Conservation (phyloP, 2,888 invertebrate species). For the Priocnemis perturbator region DNA sequence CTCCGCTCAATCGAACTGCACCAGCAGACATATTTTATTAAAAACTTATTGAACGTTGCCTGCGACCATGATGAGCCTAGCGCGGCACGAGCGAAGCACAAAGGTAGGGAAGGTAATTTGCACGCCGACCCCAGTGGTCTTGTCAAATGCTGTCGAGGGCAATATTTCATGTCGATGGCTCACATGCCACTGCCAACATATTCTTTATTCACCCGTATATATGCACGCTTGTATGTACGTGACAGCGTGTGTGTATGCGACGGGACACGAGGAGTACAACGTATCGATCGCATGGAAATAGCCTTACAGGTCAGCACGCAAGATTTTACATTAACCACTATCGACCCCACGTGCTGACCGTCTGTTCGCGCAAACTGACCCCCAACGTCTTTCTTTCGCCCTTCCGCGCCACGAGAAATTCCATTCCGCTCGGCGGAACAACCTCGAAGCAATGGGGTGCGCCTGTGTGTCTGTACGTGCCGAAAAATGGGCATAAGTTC, state of each 20-base stretch:
- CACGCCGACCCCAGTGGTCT: slow-evolving; percentile 20
- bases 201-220: slow-evolving; percentile 28
- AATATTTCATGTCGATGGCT: slow-evolving; percentile 46
- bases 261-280: slow-evolving; percentile 17
- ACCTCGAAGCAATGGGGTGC: too few relatives aligned
- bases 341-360: slow-evolving; percentile 32
- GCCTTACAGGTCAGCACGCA: slow-evolving; percentile 58
- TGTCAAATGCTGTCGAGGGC: slow-evolving; percentile 33
- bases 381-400: too few relatives aligned
- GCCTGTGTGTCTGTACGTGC: too few relatives aligned
- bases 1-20: too few relatives aligned
- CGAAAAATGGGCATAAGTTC: too few relatives aligned
- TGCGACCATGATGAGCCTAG: neutral
- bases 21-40: too few relatives aligned
- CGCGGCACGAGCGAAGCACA: slow-evolving; percentile 20
- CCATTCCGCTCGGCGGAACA: too few relatives aligned
- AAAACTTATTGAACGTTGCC: too few relatives aligned
- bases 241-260: slow-evolving; percentile 8
- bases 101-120: slow-evolving; percentile 30
- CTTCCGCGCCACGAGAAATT: too few relatives aligned
- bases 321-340: slow-evolving; percentile 55
- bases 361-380: too few relatives aligned
- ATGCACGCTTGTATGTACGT: too few relatives aligned
- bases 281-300: slow-evolving; percentile 58
- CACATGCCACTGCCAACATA: slow-evolving; percentile 21